phyloP scores from a whole-genome alignment of 2,888 invertebrate genomes.

The Copidosoma aretas region DNA sequence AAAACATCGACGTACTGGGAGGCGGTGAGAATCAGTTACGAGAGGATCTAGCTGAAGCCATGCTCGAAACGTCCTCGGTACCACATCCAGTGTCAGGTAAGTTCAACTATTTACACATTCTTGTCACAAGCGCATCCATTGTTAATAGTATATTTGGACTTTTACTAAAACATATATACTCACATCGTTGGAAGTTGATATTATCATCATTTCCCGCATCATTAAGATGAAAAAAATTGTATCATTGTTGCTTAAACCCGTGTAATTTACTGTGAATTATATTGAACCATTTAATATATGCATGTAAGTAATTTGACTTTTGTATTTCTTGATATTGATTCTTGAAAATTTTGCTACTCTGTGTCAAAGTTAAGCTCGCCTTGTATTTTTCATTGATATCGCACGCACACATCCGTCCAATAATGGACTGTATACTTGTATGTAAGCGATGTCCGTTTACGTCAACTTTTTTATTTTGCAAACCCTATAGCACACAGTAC shows the following conservation, averaged over 20 bases:
- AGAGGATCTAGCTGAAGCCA: constrained; percentile 92
- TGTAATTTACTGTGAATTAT: constrained; percentile 19
- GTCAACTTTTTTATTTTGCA: not conserved
- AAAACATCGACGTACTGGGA: constrained; percentile 57
- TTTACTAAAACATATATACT: constrained; percentile 27
- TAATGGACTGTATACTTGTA: too few relatives aligned
- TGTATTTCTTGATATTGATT: constrained; percentile 21
- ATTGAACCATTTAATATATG: constrained; percentile 36
- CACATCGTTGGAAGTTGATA: constrained; percentile 20
- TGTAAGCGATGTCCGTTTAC: too few relatives aligned
- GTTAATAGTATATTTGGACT: not conserved
- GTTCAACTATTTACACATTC: constrained; percentile 35
- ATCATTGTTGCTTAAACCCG: constrained; percentile 3
- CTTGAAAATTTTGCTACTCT: constrained; percentile 31
- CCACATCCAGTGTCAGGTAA: constrained; percentile 62
- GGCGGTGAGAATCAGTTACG: constrained; percentile 80
- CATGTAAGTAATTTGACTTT: constrained; percentile 13
- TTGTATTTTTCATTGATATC: not conserved
- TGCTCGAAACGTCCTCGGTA: constrained; percentile 80
- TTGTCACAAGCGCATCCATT: not conserved
- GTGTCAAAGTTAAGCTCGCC: constrained; percentile 29
- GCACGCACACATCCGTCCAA: not conserved
- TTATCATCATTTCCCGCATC: not conserved
- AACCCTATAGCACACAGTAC: constrained; percentile 2
- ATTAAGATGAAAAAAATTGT: constrained; percentile 11